Conservation (phyloP, 2,888 invertebrate genomes). For the Dendrolimus pini region DNA sequence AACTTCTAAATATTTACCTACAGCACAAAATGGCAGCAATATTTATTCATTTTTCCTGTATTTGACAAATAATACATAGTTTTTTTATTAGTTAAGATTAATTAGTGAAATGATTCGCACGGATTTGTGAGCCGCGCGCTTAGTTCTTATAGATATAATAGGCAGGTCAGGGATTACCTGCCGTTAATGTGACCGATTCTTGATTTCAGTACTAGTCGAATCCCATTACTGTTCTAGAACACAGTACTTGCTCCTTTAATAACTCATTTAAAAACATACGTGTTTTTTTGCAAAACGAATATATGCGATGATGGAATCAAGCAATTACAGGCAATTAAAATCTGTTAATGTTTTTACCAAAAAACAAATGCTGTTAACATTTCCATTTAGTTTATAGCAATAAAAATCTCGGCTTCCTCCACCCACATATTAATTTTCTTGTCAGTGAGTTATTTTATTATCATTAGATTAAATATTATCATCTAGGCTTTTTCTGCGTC, state of each 20-base stretch:
- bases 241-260: not conserved
- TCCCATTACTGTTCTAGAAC: no score
- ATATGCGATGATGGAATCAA: not conserved
- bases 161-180: no score
- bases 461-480: not conserved
- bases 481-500: not conserved
- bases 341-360: not conserved
- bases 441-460: not conserved
- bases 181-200: no score
- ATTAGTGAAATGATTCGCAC: no score
- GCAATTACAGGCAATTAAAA: not conserved
- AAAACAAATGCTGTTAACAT: not conserved
- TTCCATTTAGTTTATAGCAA: not conserved
- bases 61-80: no score
- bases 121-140: no score
- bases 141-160: no score
- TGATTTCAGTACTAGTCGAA: no score
- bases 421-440: not conserved
- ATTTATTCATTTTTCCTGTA: no score
- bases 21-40: no score
- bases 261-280: not conserved
- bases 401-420: not conserved
- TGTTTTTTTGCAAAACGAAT: not conserved
- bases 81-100: no score
- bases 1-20: no score